Evolutionary conservation across 2,797 vertebrate species (phyloP), one percentile per base, ranked within the genome.

Genomic region (Kryptopterus vitreolus): DNA sequence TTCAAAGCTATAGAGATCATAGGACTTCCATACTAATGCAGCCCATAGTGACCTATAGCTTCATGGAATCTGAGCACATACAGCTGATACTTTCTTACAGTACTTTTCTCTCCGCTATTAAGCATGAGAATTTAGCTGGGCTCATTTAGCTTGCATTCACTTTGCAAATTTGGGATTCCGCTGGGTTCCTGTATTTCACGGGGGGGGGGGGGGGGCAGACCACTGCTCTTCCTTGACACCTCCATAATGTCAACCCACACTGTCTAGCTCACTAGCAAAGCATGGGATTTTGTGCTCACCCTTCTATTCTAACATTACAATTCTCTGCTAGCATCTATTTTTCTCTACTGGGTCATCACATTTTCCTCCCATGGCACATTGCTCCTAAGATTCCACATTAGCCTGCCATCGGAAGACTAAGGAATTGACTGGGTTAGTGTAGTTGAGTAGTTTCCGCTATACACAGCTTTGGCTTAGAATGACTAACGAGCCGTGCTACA

Each of bases 391-490:
- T 53, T 71, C 29, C 29, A 52, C 4, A 2, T 50, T 70, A 52
- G 26, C 12, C 18, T 38, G 11, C 52, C 29, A 57, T 33, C 5
- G 55, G 20, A 72, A 72, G 22, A 57, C 33, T 57, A 73, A 73
- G 31, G 33, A 43, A 43, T 74, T 74, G 33, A 58, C 38, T 58
- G 33, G 24, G 33, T 58, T 58, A 58, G 55, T 13, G 15, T 74
- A 35, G 58, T 46, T 15, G 2, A 58, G 53, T 59, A 58, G 55
- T 58, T 74, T 74, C 33, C 55, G 10, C 31, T 43, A 58, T 20
- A 59, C 71, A 26, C n/a, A 58, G 35, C 71, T 74, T 59, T 57
- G 55, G 55, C 55, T 46, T 57, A 38, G 53, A 73, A 3, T 16
- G 22, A 16, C 33, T 74, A 15, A 26, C 4, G 15, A 59, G 55